Evolutionary conservation across 2,113 vertebrate genomes (phyloP).

Genomic region (Calypte anna): DNA sequence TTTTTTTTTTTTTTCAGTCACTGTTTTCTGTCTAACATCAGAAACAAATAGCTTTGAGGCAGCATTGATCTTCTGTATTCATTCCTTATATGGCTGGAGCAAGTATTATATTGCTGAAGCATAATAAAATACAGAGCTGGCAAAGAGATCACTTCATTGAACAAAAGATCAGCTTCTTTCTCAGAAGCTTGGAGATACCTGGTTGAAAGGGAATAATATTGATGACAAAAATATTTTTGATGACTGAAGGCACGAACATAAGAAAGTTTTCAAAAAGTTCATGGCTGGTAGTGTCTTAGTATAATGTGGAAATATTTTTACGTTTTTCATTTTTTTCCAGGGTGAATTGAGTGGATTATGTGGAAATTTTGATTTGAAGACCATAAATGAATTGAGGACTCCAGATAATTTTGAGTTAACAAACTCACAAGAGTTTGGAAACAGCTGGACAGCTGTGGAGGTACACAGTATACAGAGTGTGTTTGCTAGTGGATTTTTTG

Average conservation of each 20-base stretch:
- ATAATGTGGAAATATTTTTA: background rate
- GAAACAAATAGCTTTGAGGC: background rate
- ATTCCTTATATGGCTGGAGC: background rate
- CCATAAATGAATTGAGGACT: constrained; percentile 92
- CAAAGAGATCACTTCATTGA: background rate
- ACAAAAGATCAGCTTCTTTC: background rate
- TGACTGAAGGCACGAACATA: background rate
- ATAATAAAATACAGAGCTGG: background rate
- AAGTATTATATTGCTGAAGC: background rate
- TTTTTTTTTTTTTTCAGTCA: background rate
- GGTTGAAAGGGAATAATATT: background rate
- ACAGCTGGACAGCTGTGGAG: constrained; percentile 90
- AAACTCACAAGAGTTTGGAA: constrained; percentile 94
- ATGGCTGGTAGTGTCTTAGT: background rate
- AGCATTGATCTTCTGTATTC: background rate
- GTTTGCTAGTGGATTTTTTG: background rate
- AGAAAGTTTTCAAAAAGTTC: background rate
- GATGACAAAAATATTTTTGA: background rate
- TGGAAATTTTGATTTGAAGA: constrained; percentile 96
- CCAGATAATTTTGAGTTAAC: constrained; percentile 92
- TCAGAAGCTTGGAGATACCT: background rate
- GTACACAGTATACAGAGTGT: constrained; percentile 55
- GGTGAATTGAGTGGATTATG: constrained; percentile 88
- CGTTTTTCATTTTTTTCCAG: constrained; percentile 62
- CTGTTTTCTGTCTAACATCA: background rate